Conservation (phyloP, 2,113 vertebrate genomes). For the Halichoerus grypus region DNA sequence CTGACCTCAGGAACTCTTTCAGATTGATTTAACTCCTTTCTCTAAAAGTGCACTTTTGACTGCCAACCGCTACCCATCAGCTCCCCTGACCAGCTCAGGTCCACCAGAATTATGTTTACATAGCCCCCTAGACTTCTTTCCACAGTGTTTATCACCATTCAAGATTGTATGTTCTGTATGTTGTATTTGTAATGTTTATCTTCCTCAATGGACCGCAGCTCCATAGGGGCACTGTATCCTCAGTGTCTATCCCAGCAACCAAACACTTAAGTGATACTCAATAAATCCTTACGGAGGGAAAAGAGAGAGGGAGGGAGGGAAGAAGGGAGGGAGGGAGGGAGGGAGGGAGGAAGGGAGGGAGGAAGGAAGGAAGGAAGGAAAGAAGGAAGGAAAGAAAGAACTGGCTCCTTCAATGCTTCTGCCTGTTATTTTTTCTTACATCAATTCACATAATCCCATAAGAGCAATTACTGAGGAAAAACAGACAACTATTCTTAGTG, state of each 20-base stretch:
- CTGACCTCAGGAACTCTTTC: neutral
- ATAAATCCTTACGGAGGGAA: neutral
- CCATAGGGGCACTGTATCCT: neutral
- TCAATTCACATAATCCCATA: neutral
- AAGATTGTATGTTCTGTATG: neutral
- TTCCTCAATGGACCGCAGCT: neutral
- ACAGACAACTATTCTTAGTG: neutral
- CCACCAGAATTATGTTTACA: neutral
- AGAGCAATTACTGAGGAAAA: neutral
- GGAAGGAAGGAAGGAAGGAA: neutral
- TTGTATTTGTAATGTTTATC: neutral
- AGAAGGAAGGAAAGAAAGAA: neutral
- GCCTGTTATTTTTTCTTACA: neutral
- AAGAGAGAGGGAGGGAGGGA: neutral
- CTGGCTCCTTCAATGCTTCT: neutral
- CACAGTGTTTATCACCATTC: neutral
- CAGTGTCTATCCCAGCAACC: neutral
- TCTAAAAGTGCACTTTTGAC: neutral
- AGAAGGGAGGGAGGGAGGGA: rapidly evolving
- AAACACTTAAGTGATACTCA: neutral
- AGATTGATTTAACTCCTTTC: neutral
- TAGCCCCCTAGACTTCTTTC: neutral
- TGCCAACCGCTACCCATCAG: neutral
- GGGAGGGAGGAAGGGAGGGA: rapidly evolving
- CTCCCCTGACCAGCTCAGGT: neutral